These are phyloP conservation scores for Diplodus sargus DNA, from an alignment of 2,797 vertebrate genomes.

Conservation along the genomic window DNA sequence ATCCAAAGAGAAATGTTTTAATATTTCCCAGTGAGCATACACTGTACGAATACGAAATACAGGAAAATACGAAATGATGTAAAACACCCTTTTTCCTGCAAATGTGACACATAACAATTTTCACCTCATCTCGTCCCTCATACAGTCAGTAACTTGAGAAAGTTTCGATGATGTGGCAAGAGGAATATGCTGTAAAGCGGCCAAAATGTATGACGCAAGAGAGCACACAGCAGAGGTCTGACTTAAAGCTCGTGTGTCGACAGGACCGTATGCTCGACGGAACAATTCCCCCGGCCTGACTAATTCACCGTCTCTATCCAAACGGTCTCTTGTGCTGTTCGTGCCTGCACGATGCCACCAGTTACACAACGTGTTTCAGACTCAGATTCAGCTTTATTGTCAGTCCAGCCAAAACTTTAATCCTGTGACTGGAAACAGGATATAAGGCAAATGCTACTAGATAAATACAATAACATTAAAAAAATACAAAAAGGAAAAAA, in stretches of 20 bases:
- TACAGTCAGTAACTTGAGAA: background rate
- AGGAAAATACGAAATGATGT: constrained; percentile 15
- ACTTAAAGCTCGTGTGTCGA: constrained; percentile 45
- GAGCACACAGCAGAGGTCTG: background rate
- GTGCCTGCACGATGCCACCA: background rate
- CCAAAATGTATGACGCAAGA: constrained; percentile 27
- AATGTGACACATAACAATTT: background rate
- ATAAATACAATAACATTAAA: no score
- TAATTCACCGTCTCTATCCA: background rate
- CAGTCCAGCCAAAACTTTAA: no score
- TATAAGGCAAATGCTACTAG: no score
- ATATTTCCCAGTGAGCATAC: background rate
- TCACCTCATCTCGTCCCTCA: background rate
- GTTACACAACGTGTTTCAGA: constrained; percentile 12
- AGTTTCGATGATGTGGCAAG: constrained; percentile 26
- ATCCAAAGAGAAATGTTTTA: background rate
- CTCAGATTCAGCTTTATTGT: no score
- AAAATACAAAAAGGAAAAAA: no score
- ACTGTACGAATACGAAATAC: background rate
- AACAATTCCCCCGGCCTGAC: constrained; percentile 9
- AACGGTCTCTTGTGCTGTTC: background rate
- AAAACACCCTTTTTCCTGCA: background rate
- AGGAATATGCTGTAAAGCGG: background rate
- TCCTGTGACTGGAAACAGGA: no score
- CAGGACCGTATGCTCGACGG: constrained; percentile 32